phyloP scores from a whole-genome alignment of 2,797 vertebrate genomes.

The Acipenser ruthenus region DNA sequence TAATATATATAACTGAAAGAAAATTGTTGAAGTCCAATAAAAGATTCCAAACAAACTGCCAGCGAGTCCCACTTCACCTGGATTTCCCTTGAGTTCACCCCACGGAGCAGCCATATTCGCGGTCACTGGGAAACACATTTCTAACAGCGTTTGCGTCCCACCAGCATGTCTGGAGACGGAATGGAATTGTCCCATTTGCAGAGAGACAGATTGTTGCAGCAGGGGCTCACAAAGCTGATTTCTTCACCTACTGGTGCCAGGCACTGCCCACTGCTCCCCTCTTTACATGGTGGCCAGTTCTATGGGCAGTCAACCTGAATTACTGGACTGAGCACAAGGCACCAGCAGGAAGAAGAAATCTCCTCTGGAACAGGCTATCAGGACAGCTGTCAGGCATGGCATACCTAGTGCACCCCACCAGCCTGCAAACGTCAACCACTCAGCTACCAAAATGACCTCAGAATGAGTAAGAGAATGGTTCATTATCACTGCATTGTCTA shows the following conservation, averaged over 20 bases:
- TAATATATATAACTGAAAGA: no score
- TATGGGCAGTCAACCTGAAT: constrained; percentile 39
- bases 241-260: constrained; percentile 58
- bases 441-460: no score
- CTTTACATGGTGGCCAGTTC: constrained; percentile 24
- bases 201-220: constrained; percentile 57
- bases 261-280: constrained; percentile 36
- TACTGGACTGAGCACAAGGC: constrained; percentile 38
- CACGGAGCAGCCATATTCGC: constrained; percentile 22
- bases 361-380: no score
- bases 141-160: constrained; percentile 29
- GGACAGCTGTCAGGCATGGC: no score
- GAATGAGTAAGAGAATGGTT: no score
- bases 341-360: not conserved
- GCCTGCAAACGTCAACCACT: no score
- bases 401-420: no score
- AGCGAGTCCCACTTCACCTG: no score
- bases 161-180: constrained; percentile 46
- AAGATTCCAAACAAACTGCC: no score
- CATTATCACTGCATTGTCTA: no score
- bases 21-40: no score
- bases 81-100: not conserved
- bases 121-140: constrained; percentile 34
- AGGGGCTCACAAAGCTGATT: constrained; percentile 52
- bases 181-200: constrained; percentile 40